These are phyloP conservation scores for Opisthograptis luteolata DNA, from an alignment of 2,888 invertebrate species.

Conservation along the genomic window DNA sequence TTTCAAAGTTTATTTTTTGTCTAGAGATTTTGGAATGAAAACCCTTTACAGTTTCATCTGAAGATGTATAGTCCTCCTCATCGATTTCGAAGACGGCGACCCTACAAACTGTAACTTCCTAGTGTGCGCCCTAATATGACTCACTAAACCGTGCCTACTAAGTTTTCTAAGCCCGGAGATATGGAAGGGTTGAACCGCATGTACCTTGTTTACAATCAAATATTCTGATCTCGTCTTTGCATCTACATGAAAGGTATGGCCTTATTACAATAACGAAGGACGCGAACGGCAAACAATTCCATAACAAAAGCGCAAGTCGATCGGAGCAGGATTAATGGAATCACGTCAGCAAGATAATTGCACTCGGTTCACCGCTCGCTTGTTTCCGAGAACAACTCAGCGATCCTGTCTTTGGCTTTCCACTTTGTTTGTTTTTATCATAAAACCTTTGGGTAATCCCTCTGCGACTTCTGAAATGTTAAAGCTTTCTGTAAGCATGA, in stretches of 20 bases:
- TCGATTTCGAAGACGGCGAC: too few species aligned
- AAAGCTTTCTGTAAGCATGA: too few species aligned
- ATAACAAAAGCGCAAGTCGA: constrained; percentile 19
- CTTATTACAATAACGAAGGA: background rate
- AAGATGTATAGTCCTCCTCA: too few species aligned
- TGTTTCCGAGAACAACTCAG: constrained; percentile 7
- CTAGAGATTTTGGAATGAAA: background rate
- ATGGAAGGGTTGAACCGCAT: too few species aligned
- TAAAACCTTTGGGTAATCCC: background rate
- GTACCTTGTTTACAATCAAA: too few species aligned
- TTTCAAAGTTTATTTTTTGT: too few species aligned
- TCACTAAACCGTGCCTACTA: too few species aligned
- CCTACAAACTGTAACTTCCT: too few species aligned
- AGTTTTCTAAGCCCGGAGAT: too few species aligned
- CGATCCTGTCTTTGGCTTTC: constrained; percentile 2
- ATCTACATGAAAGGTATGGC: background rate
- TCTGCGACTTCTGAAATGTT: background rate
- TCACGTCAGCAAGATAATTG: constrained; percentile 30
- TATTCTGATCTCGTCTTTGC: background rate
- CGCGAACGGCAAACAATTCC: background rate
- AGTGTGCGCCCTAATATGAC: too few species aligned
- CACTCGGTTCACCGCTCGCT: constrained; percentile 3
- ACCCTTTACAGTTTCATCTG: background rate
- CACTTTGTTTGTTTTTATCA: background rate
- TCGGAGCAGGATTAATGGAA: constrained; percentile 23